A percentile compares a stretch with the other conserved stretches of the same genome.
phyloP scores from a whole-genome alignment of 2,797 vertebrate genomes.

The Coranthus polyacanthus region DNA sequence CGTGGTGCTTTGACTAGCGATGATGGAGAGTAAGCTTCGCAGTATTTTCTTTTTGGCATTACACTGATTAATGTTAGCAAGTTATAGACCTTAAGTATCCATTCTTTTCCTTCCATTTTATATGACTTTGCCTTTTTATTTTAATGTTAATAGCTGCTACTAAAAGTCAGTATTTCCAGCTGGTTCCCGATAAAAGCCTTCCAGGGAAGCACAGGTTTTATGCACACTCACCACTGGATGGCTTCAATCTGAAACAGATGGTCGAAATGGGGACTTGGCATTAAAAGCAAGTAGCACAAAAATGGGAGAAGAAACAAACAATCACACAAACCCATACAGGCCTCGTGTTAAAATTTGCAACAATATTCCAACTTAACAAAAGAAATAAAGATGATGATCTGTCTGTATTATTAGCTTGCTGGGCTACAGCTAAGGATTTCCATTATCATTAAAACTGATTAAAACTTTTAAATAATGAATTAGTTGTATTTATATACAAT shows the following conservation, averaged over 20 bases:
- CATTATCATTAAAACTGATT: too few species aligned
- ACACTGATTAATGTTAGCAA: constrained; percentile 32
- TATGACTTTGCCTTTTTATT: constrained; percentile 9
- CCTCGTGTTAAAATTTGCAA: background rate
- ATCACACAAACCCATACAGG: background rate
- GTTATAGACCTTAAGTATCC: constrained; percentile 17
- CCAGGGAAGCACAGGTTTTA: background rate
- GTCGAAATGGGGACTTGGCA: background rate
- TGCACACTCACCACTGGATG: constrained; percentile 1
- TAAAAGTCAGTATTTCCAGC: constrained; percentile 3
- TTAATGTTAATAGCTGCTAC: background rate
- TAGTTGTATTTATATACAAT: too few species aligned
- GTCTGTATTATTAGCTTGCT: too few species aligned
- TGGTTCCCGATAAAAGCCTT: constrained; percentile 6
- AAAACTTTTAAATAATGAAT: too few species aligned
- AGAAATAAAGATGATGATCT: too few species aligned
- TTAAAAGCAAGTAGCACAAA: background rate
- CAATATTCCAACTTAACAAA: background rate
- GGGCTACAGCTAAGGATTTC: too few species aligned
- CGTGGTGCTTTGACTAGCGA: constrained; percentile 21
- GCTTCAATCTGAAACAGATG: background rate
- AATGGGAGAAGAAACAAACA: background rate
- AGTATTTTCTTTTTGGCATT: constrained; percentile 25
- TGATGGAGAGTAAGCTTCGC: constrained; percentile 34
- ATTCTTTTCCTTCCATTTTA: constrained; percentile 19